Percentiles rank a stretch among this genome's conserved stretches.
These are phyloP conservation scores for Rhinoderma darwinii DNA, from an alignment of 2,113 vertebrate species.

Conservation along the genomic window DNA sequence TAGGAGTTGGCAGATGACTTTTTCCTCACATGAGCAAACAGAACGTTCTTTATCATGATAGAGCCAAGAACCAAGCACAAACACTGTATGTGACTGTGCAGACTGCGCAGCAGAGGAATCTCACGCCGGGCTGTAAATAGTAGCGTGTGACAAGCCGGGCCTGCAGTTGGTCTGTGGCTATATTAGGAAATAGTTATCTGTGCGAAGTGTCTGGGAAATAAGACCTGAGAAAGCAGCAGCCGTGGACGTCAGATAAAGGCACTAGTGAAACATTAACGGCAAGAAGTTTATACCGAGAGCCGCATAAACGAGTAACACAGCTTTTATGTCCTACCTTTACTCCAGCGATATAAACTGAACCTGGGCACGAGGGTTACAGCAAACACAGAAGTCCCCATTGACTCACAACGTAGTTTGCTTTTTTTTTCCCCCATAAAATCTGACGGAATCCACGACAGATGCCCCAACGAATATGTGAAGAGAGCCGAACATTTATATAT, in stretches of 20 bases:
- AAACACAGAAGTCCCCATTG: too few species aligned
- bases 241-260: background rate
- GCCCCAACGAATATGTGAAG: too few species aligned
- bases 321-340: background rate
- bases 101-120: background rate
- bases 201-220: background rate
- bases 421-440: too few species aligned
- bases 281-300: background rate
- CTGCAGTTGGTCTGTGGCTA: conserved; percentile 30
- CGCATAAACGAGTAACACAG: background rate
- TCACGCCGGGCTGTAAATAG: background rate
- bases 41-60: background rate
- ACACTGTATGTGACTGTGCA: background rate
- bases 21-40: background rate
- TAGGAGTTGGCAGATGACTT: too few species aligned
- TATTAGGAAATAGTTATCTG: conserved; percentile 31
- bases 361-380: too few species aligned
- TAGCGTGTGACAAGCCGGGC: background rate
- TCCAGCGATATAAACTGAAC: too few species aligned
- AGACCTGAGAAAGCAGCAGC: background rate
- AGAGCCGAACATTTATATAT: too few species aligned
- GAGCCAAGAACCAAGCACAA: background rate
- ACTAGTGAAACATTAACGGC: too few species aligned
- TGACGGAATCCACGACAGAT: too few species aligned
- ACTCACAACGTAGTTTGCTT: too few species aligned